These are phyloP conservation scores for Montipora efflorescens DNA, from an alignment of 64 coral and sea anemone genomes.

Conservation along the genomic window DNA sequence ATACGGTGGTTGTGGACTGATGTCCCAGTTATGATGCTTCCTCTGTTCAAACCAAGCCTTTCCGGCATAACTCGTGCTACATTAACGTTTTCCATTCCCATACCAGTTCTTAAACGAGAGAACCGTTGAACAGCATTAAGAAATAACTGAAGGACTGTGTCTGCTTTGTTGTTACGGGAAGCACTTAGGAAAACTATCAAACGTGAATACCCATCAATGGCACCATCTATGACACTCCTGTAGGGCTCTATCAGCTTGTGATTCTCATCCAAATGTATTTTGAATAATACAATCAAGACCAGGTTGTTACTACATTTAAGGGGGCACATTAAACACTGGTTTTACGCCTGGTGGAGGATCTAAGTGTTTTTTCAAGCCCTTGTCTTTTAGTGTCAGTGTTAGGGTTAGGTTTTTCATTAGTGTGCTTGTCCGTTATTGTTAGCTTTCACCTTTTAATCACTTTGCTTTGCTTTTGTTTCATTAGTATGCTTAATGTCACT, in stretches of 20 bases:
- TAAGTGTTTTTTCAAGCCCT: too few relatives aligned
- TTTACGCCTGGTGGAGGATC: too few relatives aligned
- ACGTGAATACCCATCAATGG: slow-evolving; percentile 27
- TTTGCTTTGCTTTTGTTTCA: too few relatives aligned
- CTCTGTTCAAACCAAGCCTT: slow-evolving; percentile 14
- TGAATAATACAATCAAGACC: neutral
- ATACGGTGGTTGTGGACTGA: slow-evolving; percentile 55
- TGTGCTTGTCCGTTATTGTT: too few relatives aligned
- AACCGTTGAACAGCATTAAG: slow-evolving; percentile 10
- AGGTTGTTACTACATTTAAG: too few relatives aligned
- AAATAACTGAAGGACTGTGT: slow-evolving; percentile 25
- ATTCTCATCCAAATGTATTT: slow-evolving; percentile 46
- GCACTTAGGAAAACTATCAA: slow-evolving; percentile 17
- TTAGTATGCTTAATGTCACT: too few relatives aligned
- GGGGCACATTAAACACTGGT: too few relatives aligned
- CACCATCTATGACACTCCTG: slow-evolving; percentile 22
- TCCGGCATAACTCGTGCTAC: slow-evolving; percentile 28
- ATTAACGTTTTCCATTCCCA: slow-evolving; percentile 44
- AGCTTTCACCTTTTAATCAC: too few relatives aligned
- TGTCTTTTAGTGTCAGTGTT: too few relatives aligned
- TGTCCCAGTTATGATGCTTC: slow-evolving; percentile 52
- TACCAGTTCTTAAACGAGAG: neutral
- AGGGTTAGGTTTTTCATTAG: too few relatives aligned
- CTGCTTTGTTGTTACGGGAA: slow-evolving; percentile 27
- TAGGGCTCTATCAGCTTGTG: slow-evolving; percentile 63